Percentiles rank a stretch among this genome's conserved stretches.
phyloP scores from a whole-genome alignment of 2,113 vertebrate species.

The Camelus bactrianus region DNA sequence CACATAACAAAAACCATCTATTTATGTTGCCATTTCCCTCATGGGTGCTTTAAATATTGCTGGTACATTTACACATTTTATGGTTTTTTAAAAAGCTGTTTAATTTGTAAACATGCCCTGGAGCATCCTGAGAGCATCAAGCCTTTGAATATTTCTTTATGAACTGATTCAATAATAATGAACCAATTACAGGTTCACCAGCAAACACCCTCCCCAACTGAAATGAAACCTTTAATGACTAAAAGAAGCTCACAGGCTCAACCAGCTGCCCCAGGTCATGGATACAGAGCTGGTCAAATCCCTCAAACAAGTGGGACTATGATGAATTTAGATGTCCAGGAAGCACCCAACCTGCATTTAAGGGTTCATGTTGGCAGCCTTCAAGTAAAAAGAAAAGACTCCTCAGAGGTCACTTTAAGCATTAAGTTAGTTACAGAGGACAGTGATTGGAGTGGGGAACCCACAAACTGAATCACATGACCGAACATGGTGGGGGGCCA shows the following conservation, averaged over 20 bases:
- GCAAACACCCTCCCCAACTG: neutral
- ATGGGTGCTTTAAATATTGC: constrained; percentile 61
- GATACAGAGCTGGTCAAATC: neutral
- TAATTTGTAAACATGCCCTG: constrained; percentile 73
- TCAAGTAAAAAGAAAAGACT: constrained; percentile 48
- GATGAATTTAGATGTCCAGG: neutral
- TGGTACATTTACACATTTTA: constrained; percentile 36
- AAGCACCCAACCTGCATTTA: neutral
- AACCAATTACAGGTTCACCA: constrained; percentile 1
- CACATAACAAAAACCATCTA: neutral
- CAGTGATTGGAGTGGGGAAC: neutral
- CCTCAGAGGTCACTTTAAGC: neutral
- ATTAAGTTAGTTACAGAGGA: neutral
- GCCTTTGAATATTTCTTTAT: constrained; percentile 64
- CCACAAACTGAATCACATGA: neutral
- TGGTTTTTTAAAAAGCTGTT: constrained; percentile 45
- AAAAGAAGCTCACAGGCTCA: neutral
- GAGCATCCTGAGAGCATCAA: constrained; percentile 64
- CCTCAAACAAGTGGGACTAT: neutral
- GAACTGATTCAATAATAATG: constrained; percentile 60
- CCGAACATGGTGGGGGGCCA: neutral
- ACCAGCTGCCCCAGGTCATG: neutral
- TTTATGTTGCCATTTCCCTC: neutral
- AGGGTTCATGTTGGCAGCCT: neutral
- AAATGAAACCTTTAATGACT: constrained; percentile 58